Conservation (phyloP, 2,797 vertebrate genomes). For the Garrulus glandarius region DNA sequence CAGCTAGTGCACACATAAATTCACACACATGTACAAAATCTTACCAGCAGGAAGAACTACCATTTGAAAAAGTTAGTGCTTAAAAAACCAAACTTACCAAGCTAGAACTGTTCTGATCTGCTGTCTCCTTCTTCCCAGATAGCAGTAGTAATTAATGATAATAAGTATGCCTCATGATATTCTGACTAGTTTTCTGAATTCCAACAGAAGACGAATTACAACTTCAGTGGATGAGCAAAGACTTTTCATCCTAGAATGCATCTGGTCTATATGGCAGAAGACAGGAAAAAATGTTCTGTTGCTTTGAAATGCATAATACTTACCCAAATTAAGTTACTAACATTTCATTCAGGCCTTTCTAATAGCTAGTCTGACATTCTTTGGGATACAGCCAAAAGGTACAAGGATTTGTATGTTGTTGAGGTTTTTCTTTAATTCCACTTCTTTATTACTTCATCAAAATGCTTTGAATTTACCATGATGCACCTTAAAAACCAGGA, state of each 20-base stretch:
- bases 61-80: neutral
- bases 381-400: neutral
- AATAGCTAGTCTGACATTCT: neutral
- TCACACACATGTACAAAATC: neutral
- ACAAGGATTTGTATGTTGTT: neutral
- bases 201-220: neutral
- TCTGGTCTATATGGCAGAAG: neutral
- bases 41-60: neutral
- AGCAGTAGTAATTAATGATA: neutral
- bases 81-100: neutral
- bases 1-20: neutral
- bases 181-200: neutral
- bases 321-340: neutral
- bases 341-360: neutral
- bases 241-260: neutral
- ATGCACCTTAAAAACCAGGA: neutral
- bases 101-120: neutral
- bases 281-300: neutral
- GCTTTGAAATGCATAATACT: neutral
- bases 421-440: neutral
- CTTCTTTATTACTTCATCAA: neutral
- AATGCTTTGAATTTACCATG: fast-evolving
- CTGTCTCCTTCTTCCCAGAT: neutral
- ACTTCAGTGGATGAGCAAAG: neutral
- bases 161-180: neutral